Evolutionary conservation across 2,113 vertebrate species (phyloP).

Genomic region (Hemicordylus capensis): DNA sequence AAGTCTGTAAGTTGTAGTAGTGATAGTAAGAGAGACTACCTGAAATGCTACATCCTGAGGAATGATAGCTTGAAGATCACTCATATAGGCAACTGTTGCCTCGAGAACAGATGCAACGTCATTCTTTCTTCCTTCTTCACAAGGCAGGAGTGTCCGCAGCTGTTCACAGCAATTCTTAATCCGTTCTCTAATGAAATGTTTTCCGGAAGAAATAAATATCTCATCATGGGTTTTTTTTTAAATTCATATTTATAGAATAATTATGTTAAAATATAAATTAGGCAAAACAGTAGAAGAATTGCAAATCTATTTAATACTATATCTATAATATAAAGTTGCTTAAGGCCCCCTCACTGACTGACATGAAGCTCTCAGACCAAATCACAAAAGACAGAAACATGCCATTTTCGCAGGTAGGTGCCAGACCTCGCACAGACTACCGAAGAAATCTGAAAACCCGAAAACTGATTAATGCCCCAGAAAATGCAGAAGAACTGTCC

Average conservation of each 20-base stretch:
- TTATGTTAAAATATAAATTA: not conserved
- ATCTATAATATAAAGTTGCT: too few species aligned
- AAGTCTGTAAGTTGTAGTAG: too few species aligned
- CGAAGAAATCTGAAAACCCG: too few species aligned
- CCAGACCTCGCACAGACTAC: too few species aligned
- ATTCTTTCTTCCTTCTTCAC: slow-evolving; percentile 35
- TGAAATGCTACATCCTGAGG: slow-evolving; percentile 44
- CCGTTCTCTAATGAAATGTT: slow-evolving; percentile 53
- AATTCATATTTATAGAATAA: not conserved
- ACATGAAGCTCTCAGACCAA: too few species aligned
- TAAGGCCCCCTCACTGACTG: too few species aligned
- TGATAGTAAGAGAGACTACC: slow-evolving; percentile 53
- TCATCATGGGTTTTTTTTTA: slow-evolving; percentile 2
- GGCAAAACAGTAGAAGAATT: not conserved
- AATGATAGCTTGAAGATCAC: slow-evolving; percentile 31
- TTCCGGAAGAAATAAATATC: not conserved
- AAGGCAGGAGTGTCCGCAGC: slow-evolving; percentile 55
- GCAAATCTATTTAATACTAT: not conserved
- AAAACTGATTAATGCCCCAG: too few species aligned
- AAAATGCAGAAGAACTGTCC: too few species aligned
- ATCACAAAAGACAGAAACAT: too few species aligned
- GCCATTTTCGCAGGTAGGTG: too few species aligned
- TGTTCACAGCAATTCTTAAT: slow-evolving; percentile 62
- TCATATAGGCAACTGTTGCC: slow-evolving; percentile 54
- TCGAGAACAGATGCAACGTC: slow-evolving; percentile 56